Evolutionary conservation across 2,797 vertebrate genomes (phyloP).

Genomic region (Peromyscus nudipes): DNA sequence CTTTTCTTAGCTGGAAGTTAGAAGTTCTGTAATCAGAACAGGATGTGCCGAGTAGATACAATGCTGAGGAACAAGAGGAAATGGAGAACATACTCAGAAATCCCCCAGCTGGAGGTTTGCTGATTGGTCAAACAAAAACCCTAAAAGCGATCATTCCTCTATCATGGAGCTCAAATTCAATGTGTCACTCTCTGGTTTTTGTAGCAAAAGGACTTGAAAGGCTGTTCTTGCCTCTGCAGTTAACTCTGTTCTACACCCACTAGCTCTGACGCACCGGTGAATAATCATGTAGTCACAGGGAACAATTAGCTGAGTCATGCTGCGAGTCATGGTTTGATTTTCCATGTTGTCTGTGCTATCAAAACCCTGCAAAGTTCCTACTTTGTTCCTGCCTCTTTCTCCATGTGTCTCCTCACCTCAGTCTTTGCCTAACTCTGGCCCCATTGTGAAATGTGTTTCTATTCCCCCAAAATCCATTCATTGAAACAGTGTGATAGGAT

Average conservation of each 20-base stretch:
- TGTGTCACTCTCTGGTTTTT: neutral
- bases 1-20: neutral
- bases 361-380: neutral
- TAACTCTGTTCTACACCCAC: neutral
- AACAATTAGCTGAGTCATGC: neutral
- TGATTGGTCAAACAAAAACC: neutral
- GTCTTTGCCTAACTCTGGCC: neutral
- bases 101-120: neutral
- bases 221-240: neutral
- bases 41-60: neutral
- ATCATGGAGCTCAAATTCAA: neutral
- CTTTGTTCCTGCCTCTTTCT: neutral
- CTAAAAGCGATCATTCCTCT: neutral
- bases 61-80: neutral
- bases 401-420: too few species aligned
- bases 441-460: neutral
- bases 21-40: neutral
- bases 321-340: neutral
- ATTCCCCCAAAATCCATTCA: neutral
- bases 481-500: neutral
- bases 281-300: neutral
- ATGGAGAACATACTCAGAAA: neutral
- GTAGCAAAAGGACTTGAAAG: neutral
- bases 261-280: neutral
- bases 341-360: neutral